Evolutionary conservation across 2,797 vertebrate species (phyloP).

Genomic region (Gymnocypris eckloni): DNA sequence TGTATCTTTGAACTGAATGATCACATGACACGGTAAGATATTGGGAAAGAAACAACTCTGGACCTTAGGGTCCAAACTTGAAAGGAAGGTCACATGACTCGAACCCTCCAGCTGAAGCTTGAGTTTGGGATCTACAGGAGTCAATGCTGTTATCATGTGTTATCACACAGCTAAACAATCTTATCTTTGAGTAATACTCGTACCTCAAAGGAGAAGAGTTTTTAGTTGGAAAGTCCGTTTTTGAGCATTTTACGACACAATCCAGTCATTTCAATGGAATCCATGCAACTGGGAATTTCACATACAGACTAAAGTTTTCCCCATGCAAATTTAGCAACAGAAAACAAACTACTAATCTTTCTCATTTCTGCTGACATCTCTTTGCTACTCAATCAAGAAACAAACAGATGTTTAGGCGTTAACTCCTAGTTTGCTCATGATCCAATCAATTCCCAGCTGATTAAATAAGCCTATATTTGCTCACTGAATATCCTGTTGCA

Average conservation of each 20-base stretch:
- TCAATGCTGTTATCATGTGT: background rate
- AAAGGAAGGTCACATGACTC: constrained; percentile 15
- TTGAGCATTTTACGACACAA: background rate
- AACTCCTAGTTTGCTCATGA: background rate
- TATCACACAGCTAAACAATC: background rate
- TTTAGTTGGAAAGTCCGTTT: background rate
- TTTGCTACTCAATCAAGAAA: background rate
- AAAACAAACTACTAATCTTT: too few species aligned
- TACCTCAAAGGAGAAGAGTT: background rate
- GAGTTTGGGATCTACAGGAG: background rate
- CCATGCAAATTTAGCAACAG: background rate
- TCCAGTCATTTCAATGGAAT: background rate
- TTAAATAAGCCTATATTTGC: background rate
- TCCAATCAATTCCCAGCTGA: background rate
- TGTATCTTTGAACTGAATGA: background rate
- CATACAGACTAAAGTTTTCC: background rate
- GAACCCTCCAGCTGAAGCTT: background rate
- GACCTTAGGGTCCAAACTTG: background rate
- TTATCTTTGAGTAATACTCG: constrained; percentile 15
- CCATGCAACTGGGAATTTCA: background rate
- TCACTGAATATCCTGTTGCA: background rate
- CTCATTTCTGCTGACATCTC: background rate
- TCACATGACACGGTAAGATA: constrained; percentile 14
- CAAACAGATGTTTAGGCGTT: background rate
- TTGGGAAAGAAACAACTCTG: constrained; percentile 2